Base-by-base conservation (phyloP, 2,888 invertebrate genomes). In the Mimas tiliae region DNA sequence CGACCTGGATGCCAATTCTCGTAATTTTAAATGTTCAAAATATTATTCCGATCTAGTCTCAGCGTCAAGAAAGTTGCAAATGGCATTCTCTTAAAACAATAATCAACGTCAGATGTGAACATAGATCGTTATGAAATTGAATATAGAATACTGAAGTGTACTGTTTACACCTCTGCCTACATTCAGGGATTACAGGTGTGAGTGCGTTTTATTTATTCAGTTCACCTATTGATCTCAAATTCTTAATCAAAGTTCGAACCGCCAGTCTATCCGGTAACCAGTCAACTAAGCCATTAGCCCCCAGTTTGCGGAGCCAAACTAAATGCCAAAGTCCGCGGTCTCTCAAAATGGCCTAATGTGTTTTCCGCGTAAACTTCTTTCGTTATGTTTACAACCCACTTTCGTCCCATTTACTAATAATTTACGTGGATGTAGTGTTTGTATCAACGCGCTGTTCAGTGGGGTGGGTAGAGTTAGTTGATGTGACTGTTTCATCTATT, bases 401-500 rank as follows among this genome's bases (percentile, higher is more conserved):
- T 38, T 58, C 58, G 42, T 12, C 6, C 58, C 58, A 58, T 58
- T 53, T 38, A 42, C 42, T 42, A 42, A 12, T 38, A 58, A 58
- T 58, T 58, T 42, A 58, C 58, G 58, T 58, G 58, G 58, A 38
- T 58, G 21, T 58, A 42, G 58, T 42, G 42, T 55, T 11, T 38
- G 16, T 42, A 42, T 58, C 58, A 58, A 11, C 19, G 19, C 58
- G 42, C 42, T 58, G 12, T 34, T 53, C 34, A 16, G 19, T 12
- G 1, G 38, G 42, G 12, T 38, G 6, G 38, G 11, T 38, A 19
- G 42, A 58, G 19, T 19, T 19, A 42, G 1, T 45, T 14, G 12
- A 45, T 11, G 8, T 2, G 7, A 9, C 1, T 45, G 11, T 45
- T 45, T 45, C 1, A 7, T 38, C 38, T 38, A 38, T 9, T 7